Conservation (phyloP, 2,113 vertebrate species). For the Sakesphorus luctuosus region DNA sequence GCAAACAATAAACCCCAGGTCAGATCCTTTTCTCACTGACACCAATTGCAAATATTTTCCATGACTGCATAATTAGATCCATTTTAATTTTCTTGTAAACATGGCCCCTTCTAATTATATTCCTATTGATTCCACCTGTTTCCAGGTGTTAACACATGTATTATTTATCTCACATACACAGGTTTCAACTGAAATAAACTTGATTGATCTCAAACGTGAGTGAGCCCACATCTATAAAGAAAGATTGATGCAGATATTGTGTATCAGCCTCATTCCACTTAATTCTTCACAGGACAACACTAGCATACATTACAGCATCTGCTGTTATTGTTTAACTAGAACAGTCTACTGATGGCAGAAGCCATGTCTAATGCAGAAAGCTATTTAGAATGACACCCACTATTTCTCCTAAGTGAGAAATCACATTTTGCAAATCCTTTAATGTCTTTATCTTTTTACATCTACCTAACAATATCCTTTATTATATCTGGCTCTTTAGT, state of each 20-base stretch:
- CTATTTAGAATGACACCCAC: background rate
- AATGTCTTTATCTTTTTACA: background rate
- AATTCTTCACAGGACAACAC: background rate
- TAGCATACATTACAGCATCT: background rate
- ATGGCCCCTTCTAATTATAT: background rate
- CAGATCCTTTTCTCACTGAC: background rate
- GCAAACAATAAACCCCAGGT: background rate
- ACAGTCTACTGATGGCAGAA: background rate
- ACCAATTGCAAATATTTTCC: background rate
- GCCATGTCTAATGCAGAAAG: background rate
- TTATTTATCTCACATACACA: background rate
- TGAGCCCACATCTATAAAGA: background rate
- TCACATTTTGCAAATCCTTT: background rate
- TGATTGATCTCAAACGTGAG: background rate
- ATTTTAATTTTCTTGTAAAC: background rate
- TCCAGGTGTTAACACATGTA: rapidly evolving
- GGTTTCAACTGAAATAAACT: background rate
- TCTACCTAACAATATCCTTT: background rate
- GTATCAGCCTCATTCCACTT: background rate
- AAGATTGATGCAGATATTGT: background rate
- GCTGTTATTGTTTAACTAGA: background rate
- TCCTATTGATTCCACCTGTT: background rate
- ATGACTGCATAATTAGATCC: background rate
- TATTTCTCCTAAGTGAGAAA: background rate
- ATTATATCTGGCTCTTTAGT: background rate